Conservation (phyloP, 2,888 invertebrate genomes). For the Tachina fera region DNA sequence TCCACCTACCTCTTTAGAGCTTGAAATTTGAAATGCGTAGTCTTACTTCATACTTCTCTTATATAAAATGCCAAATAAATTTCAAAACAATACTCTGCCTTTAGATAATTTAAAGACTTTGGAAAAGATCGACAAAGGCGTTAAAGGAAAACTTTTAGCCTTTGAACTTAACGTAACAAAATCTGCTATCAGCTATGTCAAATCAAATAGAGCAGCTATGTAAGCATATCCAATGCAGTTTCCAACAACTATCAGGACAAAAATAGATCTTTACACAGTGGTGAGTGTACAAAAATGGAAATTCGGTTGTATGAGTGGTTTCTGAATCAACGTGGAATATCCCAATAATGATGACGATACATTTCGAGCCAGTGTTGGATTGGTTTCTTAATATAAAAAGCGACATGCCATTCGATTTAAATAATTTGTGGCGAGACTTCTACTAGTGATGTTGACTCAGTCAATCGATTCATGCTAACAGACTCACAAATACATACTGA, state of each 20-base stretch:
- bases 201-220: background rate
- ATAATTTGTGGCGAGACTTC: background rate
- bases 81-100: too few species aligned
- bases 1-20: too few species aligned
- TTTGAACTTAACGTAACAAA: too few species aligned
- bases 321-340: slow-evolving; percentile 4
- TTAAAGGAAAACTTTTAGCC: too few species aligned
- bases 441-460: background rate
- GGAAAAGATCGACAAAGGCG: too few species aligned
- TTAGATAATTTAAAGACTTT: too few species aligned
- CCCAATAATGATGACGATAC: background rate
- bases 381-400: background rate
- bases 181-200: background rate
- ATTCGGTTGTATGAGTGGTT: background rate
- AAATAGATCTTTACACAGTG: background rate
- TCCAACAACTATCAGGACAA: background rate
- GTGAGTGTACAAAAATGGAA: background rate
- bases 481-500: background rate
- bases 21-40: too few species aligned
- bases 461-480: background rate
- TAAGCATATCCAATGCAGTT: too few species aligned
- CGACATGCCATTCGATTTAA: background rate
- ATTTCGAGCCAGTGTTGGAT: background rate
- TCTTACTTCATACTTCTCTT: too few species aligned
- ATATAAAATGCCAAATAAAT: too few species aligned